phyloP scores from a whole-genome alignment of 2,113 vertebrate genomes.

The Elanoides forficatus region DNA sequence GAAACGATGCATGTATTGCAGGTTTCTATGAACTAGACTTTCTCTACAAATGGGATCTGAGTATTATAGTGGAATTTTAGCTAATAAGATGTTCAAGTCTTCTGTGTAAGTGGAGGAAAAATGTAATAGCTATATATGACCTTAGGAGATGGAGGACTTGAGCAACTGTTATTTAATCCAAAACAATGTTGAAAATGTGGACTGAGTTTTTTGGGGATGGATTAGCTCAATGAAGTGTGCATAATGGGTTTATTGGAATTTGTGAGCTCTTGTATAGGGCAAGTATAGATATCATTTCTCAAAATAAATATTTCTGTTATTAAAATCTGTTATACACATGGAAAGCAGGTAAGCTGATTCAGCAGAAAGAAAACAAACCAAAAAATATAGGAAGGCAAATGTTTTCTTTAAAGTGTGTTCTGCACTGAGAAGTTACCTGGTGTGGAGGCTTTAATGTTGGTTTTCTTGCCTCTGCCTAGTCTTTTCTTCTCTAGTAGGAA shows the following conservation, averaged over 20 bases:
- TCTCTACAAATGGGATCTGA: neutral
- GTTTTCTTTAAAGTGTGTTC: neutral
- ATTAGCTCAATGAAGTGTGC: neutral
- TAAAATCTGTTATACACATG: neutral
- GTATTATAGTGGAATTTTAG: neutral
- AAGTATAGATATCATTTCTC: neutral
- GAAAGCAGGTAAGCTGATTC: neutral
- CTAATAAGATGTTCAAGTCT: neutral
- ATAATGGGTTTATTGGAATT: neutral
- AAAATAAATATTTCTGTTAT: neutral
- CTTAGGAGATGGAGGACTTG: neutral
- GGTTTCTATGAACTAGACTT: neutral
- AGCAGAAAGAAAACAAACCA: neutral
- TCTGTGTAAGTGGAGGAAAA: neutral
- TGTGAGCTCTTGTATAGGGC: neutral
- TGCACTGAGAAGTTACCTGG: neutral
- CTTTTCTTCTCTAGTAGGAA: neutral
- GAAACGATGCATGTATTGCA: rapidly evolving
- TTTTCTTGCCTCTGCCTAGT: neutral
- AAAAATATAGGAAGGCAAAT: neutral
- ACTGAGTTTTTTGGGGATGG: neutral
- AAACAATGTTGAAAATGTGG: neutral
- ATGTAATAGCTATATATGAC: neutral
- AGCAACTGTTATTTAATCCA: neutral
- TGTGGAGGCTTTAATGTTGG: neutral